phyloP scores from a whole-genome alignment of 2,797 vertebrate genomes.

The Champsocephalus gunnari region DNA sequence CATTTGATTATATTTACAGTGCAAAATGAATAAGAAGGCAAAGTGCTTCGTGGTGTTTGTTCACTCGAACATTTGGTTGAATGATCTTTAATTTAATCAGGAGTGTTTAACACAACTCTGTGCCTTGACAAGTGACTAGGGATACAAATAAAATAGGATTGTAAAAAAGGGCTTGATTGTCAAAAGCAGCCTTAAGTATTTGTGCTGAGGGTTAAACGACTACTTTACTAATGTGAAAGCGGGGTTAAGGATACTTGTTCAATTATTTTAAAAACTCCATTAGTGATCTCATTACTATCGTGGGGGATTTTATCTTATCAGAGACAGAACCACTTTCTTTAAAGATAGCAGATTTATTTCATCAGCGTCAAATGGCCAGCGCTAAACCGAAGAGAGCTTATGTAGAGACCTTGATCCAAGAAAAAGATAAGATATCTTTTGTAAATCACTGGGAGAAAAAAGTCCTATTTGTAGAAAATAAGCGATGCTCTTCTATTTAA shows the following conservation, averaged over 20 bases:
- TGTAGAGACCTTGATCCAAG: constrained; percentile 31
- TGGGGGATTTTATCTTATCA: constrained; percentile 68
- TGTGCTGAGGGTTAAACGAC: constrained; percentile 21
- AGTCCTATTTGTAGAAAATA: constrained; percentile 20
- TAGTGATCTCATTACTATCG: constrained; percentile 74
- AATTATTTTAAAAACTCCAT: constrained; percentile 75
- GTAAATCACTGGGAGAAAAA: constrained; percentile 26
- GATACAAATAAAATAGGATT: constrained; percentile 1
- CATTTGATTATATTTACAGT: constrained; percentile 76
- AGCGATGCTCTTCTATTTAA: neutral
- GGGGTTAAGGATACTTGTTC: constrained; percentile 58
- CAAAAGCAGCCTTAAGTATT: constrained; percentile 8
- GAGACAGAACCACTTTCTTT: constrained; percentile 67
- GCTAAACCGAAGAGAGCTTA: constrained; percentile 56
- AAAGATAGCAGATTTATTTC: constrained; percentile 71
- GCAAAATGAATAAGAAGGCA: constrained; percentile 78
- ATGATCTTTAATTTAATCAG: constrained; percentile 77
- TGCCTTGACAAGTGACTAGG: constrained; percentile 40
- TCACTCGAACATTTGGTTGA: constrained; percentile 71
- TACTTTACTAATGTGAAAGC: constrained; percentile 42
- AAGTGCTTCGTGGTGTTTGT: constrained; percentile 64
- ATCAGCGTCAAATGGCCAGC: constrained; percentile 60
- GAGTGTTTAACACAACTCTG: constrained; percentile 58
- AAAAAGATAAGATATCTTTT: constrained; percentile 16
- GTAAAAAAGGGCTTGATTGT: constrained; percentile 13